Base-by-base conservation (phyloP, 2,888 invertebrate genomes). In the Tortrix viridana region DNA sequence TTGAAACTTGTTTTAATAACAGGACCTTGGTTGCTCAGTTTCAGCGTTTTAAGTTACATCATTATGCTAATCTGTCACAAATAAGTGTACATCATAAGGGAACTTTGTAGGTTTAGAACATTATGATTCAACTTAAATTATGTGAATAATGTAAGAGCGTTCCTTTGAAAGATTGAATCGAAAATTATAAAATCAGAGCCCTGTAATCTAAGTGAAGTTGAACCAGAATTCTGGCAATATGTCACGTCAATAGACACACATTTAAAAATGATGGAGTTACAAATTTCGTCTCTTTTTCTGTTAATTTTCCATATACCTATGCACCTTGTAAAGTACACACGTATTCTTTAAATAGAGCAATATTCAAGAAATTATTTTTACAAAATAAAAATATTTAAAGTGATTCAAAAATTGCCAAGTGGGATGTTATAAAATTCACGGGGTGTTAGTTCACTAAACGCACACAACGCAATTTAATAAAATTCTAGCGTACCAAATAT, bases 1-100 rank as follows among this genome's bases (percentile, higher is more conserved):
- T 82, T 74, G 74, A 74, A 84, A 82, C 75, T 84, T 81, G 71
- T 74, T 71, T 72, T 73, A 76, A 77, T 80, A 77, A 75, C 73
- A 70, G 65, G 71, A 78, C 80, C 78, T 79, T 72, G 70, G 70
- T 73, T 9, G 16, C 66, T 62, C 67, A 66, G 69, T 73, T 53
- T 37, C 54, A 32, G 59, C 57, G 49, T 79, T 79, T 74, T 70
- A 75, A 76, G 74, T 76, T 71, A 71, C 72, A 74, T 69, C 74
- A 74, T 79, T 81, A 77, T 78, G 73, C 71, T 74, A 80, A 81
- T 65, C 65, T 68, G 71, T 69, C 62, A 71, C 57, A 60, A 69
- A 61, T 67, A 68, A 69, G 56, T 75, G 70, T 65, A 68, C 71
- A 76, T 76, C 32, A 37, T 37, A 22, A 56, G 47, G 16, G 37